A percentile compares a stretch with the other conserved stretches of the same genome.
These are phyloP conservation scores for Drosophila bocki DNA, from an alignment of 1,140 invertebrate species.

Conservation along the genomic window DNA sequence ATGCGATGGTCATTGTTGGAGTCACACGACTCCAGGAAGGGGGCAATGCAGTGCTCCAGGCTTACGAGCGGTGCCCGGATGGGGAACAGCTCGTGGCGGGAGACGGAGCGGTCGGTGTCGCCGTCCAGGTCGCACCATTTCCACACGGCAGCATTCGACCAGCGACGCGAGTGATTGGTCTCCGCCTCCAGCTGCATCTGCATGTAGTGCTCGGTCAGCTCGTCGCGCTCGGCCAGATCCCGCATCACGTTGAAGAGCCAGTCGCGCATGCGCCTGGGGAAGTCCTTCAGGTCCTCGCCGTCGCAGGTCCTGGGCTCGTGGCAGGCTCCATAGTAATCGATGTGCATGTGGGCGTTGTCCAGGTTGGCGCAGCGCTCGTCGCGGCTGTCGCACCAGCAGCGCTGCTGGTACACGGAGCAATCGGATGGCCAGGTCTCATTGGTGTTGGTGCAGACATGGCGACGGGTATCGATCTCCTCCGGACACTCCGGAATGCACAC, in stretches of 20 bases:
- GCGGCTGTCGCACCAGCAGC: constrained; percentile 93
- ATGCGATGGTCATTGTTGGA: constrained; percentile 94
- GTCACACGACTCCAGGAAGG: constrained; percentile 97
- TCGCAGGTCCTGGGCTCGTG: constrained; percentile 91
- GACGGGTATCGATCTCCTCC: constrained; percentile 90
- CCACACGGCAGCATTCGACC: constrained; percentile 97
- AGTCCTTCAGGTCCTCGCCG: constrained; percentile 94
- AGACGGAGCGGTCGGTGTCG: constrained; percentile 93
- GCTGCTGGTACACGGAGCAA: constrained; percentile 95
- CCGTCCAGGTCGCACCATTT: constrained; percentile 98
- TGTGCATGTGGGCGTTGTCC: constrained; percentile 94
- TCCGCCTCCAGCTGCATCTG: constrained; percentile 95
- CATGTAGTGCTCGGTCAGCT: constrained; percentile 93
- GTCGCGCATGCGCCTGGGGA: constrained; percentile 96
- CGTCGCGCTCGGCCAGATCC: constrained; percentile 95
- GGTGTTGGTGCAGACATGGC: constrained; percentile 95
- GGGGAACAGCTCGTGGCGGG: constrained; percentile 97
- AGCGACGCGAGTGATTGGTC: constrained; percentile 92
- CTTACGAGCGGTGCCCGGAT: constrained; percentile 96
- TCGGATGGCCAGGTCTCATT: constrained; percentile 97
- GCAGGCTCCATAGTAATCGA: constrained; percentile 96
- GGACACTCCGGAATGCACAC: constrained; percentile 94
- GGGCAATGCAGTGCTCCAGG: constrained; percentile 96
- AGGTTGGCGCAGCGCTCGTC: constrained; percentile 90
- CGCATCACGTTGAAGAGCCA: constrained; percentile 99